These are phyloP conservation scores for Oxygymnocypris stewartii DNA, from an alignment of 2,113 vertebrate species.

Conservation along the genomic window DNA sequence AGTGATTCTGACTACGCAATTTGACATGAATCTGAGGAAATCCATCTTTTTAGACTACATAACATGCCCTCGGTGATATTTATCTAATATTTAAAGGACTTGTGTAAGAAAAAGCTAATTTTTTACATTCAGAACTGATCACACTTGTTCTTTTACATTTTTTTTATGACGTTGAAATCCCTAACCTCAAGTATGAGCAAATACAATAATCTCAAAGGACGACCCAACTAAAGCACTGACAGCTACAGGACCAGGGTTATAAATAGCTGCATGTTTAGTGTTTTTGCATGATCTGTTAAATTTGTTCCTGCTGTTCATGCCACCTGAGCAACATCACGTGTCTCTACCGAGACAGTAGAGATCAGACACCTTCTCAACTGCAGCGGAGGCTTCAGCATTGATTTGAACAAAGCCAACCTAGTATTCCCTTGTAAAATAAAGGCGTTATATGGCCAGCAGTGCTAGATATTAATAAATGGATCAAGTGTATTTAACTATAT, in stretches of 20 bases:
- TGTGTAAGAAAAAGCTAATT: neutral
- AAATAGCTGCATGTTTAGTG: constrained; percentile 8
- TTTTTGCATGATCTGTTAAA: constrained; percentile 15
- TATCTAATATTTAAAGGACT: neutral
- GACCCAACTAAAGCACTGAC: neutral
- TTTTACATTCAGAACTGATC: neutral
- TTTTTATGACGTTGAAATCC: neutral
- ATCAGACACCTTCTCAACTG: neutral
- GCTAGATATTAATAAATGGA: neutral
- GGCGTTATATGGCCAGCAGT: neutral
- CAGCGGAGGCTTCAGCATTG: neutral
- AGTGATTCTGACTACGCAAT: neutral
- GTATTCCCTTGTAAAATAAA: neutral
- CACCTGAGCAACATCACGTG: constrained; percentile 20
- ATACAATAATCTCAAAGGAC: neutral
- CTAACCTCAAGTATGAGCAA: neutral
- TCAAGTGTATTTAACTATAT: neutral
- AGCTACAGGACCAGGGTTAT: neutral
- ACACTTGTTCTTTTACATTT: neutral
- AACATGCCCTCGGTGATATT: neutral
- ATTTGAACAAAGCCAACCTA: neutral
- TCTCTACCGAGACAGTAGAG: neutral
- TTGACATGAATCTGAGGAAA: neutral
- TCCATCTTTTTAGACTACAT: neutral
- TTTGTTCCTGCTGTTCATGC: constrained; percentile 9